phyloP scores from a whole-genome alignment of 2,797 vertebrate species.

The Channa striata region DNA sequence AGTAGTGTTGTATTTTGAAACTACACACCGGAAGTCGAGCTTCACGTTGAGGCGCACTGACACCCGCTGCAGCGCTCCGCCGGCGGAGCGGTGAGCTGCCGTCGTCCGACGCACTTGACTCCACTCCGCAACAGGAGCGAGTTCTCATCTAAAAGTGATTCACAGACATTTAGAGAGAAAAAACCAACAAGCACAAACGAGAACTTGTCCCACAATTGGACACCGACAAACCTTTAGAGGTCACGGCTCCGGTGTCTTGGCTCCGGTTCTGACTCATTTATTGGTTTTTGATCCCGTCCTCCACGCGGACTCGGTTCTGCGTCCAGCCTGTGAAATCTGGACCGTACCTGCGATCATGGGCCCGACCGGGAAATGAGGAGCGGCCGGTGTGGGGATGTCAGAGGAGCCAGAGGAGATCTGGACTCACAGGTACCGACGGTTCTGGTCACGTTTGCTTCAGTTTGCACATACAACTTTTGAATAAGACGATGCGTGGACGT shows the following conservation, averaged over 20 bases:
- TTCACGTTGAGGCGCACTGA: rapidly evolving
- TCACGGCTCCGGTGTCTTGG: neutral
- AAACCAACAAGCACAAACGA: neutral
- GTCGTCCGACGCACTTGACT: conserved; percentile 8
- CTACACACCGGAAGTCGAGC: conserved; percentile 8
- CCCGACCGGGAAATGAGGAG: conserved; percentile 56
- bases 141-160: conserved; percentile 6
- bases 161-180: neutral
- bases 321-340: conserved; percentile 27
- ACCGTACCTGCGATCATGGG: conserved; percentile 56
- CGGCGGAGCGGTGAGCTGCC: neutral
- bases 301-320: conserved; percentile 16
- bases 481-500: neutral
- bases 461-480: neutral
- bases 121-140: neutral
- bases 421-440: conserved; percentile 59
- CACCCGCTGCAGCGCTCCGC: neutral
- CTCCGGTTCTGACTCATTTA: neutral
- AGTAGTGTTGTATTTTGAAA: conserved; percentile 57
- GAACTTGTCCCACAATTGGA: neutral
- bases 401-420: conserved; percentile 53
- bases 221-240: neutral
- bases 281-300: neutral
- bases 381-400: conserved; percentile 42
- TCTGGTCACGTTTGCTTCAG: neutral